These are phyloP conservation scores for Panagrolaimus sp. DNA, from an alignment of 1,140 invertebrate species.

Conservation along the genomic window DNA sequence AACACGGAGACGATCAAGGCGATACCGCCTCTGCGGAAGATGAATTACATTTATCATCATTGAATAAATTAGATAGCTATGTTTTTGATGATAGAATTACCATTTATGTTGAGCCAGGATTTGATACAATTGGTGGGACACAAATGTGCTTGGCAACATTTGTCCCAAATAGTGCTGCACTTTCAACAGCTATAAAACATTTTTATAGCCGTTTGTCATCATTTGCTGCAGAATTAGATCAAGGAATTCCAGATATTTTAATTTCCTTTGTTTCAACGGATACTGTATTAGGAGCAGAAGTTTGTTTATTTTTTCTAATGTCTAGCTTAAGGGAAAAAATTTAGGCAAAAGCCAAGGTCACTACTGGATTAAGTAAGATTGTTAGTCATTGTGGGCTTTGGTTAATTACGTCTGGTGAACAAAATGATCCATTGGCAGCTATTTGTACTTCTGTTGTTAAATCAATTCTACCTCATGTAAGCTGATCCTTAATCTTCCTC, in stretches of 20 bases:
- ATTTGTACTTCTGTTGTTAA: conserved; percentile 24
- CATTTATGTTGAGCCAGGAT: conserved; percentile 4
- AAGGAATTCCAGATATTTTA: conserved; percentile 50
- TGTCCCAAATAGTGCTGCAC: conserved; percentile 18
- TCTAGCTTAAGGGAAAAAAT: conserved; percentile 10
- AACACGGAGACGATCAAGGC: not conserved
- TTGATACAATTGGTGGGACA: not conserved
- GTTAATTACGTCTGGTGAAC: conserved; percentile 42
- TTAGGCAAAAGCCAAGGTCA: conserved; percentile 18
- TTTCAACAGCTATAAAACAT: conserved; percentile 35
- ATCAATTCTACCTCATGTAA: conserved; percentile 30
- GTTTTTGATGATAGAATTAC: conserved; percentile 6
- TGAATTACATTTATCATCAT: not conserved
- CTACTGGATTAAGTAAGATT: conserved; percentile 25
- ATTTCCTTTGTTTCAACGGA: conserved; percentile 36
- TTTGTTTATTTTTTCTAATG: not conserved
- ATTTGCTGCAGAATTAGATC: conserved; percentile 35
- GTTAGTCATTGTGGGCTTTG: conserved; percentile 35
- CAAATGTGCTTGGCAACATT: conserved; percentile 32
- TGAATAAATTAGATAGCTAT: conserved; percentile 8
- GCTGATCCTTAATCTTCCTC: not conserved
- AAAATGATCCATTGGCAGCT: conserved; percentile 34
- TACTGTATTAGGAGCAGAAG: conserved; percentile 1
- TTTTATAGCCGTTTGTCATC: conserved; percentile 42
- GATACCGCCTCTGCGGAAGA: not conserved